phyloP scores from a whole-genome alignment of 2,113 vertebrate species.

The Nerophis lumbriciformis region DNA sequence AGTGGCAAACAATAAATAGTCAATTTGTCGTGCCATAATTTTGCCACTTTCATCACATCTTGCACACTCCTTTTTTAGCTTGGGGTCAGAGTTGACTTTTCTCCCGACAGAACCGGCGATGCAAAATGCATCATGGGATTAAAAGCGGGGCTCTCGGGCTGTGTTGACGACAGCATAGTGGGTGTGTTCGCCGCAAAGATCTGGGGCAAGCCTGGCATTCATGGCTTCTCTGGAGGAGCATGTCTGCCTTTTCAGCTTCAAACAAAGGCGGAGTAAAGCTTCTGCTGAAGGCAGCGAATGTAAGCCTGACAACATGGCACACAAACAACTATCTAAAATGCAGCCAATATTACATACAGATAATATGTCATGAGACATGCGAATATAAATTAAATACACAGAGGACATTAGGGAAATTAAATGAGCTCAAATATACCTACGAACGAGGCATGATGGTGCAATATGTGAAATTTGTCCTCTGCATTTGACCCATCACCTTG shows the following conservation, averaged over 20 bases:
- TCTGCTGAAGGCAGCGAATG: conserved; percentile 11
- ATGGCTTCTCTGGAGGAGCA: conserved; percentile 25
- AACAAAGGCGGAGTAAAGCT: conserved; percentile 23
- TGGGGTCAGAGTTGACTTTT: conserved; percentile 1
- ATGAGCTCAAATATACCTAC: too few relatives aligned
- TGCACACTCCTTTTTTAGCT: not conserved
- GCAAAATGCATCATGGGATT: conserved; percentile 4
- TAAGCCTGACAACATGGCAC: conserved; percentile 25
- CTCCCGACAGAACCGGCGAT: not conserved
- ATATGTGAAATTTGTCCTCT: too few relatives aligned
- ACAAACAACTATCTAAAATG: too few relatives aligned
- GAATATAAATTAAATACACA: too few relatives aligned
- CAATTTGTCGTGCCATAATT: not conserved
- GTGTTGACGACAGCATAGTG: conserved; percentile 14
- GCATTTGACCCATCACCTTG: too few relatives aligned
- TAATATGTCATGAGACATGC: too few relatives aligned
- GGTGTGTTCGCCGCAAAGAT: conserved; percentile 16
- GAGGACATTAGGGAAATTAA: too few relatives aligned
- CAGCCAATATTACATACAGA: too few relatives aligned
- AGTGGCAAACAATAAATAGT: not conserved
- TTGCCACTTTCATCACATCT: conserved; percentile 1
- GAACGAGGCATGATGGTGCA: too few relatives aligned
- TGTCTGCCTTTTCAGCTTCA: conserved; percentile 19
- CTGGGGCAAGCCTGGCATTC: conserved; percentile 29
- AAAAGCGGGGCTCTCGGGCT: conserved; percentile 4